These are phyloP conservation scores for Ceraclea dissimilis DNA, from an alignment of 2,888 invertebrate species.

Conservation along the genomic window DNA sequence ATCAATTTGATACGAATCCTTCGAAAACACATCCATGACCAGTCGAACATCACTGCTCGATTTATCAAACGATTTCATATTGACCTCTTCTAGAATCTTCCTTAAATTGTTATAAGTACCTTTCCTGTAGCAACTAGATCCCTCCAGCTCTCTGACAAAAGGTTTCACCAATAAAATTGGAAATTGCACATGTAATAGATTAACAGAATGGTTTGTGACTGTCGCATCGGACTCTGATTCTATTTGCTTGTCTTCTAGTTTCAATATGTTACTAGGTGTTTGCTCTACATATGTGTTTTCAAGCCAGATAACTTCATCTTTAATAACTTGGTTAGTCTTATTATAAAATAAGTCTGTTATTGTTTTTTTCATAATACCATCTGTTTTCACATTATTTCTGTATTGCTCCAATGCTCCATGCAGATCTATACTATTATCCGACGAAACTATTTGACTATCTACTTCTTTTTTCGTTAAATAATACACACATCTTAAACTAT, in stretches of 20 bases:
- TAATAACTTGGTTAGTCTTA: no score
- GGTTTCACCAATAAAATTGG: conserved; percentile 17
- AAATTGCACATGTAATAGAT: neutral
- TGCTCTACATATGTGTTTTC: no score
- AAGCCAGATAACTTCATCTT: no score
- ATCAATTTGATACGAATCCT: conserved; percentile 58
- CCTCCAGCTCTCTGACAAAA: conserved; percentile 13
- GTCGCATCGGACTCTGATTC: no score
- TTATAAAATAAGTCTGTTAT: no score
- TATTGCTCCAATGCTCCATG: no score
- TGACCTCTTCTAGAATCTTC: conserved; percentile 3
- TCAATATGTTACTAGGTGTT: neutral
- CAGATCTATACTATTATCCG: no score
- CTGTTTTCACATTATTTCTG: no score
- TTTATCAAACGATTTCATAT: neutral
- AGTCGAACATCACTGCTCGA: neutral
- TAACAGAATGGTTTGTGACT: no score
- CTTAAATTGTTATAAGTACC: conserved; percentile 12
- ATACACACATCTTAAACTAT: neutral
- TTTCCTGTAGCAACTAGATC: conserved; percentile 17
- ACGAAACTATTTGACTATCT: neutral
- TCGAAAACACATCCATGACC: conserved; percentile 46
- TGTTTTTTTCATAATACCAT: no score
- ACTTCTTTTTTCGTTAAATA: neutral
- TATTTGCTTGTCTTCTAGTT: no score